These are phyloP conservation scores for Zosterops borbonicus DNA, from an alignment of 2,113 vertebrate genomes.

Conservation along the genomic window DNA sequence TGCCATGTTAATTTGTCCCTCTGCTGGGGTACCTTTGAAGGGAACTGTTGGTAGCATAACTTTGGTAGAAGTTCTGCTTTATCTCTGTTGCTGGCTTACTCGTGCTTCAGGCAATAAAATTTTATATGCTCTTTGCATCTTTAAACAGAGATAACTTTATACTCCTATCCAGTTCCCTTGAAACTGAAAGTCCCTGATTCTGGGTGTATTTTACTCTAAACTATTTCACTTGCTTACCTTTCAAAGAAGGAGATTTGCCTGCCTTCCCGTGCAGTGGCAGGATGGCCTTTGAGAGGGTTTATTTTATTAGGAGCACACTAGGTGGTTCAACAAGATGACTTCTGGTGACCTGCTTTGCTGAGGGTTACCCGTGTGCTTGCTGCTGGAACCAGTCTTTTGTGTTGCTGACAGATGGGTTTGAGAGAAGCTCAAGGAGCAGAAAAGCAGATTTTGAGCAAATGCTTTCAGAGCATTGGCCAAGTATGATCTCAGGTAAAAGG, in stretches of 20 bases:
- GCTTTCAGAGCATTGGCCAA: not conserved
- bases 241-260: not conserved
- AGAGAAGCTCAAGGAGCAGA: not conserved
- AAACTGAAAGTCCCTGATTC: not conserved
- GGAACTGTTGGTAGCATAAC: not conserved
- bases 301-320: not conserved
- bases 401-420: not conserved
- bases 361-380: not conserved
- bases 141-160: not conserved
- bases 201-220: not conserved
- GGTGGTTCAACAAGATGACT: not conserved
- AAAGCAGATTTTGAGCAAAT: not conserved
- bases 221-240: not conserved
- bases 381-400: not conserved
- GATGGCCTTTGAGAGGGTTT: not conserved
- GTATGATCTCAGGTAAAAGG: not conserved
- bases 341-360: not conserved
- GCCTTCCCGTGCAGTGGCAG: not conserved
- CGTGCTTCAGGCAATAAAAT: not conserved
- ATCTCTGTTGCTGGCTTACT: not conserved
- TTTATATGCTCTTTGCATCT: not conserved
- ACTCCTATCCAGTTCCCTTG: not conserved
- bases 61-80: not conserved
- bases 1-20: not conserved
- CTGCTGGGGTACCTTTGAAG: accelerated